A percentile compares a stretch with the other conserved stretches of the same genome.
These are phyloP conservation scores for Raja brachyura DNA, from an alignment of 2,113 vertebrate species.

Conservation along the genomic window DNA sequence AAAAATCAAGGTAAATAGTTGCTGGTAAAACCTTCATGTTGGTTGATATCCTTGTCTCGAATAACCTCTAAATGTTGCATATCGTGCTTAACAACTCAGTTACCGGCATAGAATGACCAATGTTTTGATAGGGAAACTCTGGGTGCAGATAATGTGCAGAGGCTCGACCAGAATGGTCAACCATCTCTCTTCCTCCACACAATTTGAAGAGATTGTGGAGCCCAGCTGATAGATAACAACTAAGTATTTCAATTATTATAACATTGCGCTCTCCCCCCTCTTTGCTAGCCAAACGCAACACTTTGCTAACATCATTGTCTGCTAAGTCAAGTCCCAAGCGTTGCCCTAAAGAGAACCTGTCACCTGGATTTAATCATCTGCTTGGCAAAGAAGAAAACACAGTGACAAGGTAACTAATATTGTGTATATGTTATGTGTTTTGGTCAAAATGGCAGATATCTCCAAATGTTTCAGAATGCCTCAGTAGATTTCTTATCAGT, in stretches of 20 bases:
- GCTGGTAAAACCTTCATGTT: not conserved
- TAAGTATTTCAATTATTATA: not conserved
- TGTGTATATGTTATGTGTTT: not conserved
- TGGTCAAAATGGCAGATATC: no score
- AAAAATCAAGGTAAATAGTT: not conserved
- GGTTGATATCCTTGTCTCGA: not conserved
- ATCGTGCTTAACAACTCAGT: not conserved
- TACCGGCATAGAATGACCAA: not conserved
- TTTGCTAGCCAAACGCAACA: constrained; percentile 76
- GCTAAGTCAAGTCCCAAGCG: constrained; percentile 89
- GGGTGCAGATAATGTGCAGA: no score
- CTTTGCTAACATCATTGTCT: constrained; percentile 70
- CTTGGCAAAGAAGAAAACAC: constrained; percentile 67
- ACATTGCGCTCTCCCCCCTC: constrained; percentile 35
- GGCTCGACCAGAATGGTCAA: no score
- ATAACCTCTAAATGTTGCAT: not conserved
- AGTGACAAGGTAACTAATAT: constrained; percentile 59
- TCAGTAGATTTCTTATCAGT: not conserved
- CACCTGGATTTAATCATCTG: constrained; percentile 79
- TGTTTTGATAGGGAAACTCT: no score
- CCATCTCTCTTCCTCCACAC: no score
- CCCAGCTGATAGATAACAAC: not conserved
- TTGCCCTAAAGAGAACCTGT: constrained; percentile 87
- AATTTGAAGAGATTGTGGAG: not conserved
- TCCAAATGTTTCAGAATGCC: not conserved